Evolutionary conservation across 2,888 invertebrate genomes (phyloP).

Genomic region (Rotaria magnacalcarata): DNA sequence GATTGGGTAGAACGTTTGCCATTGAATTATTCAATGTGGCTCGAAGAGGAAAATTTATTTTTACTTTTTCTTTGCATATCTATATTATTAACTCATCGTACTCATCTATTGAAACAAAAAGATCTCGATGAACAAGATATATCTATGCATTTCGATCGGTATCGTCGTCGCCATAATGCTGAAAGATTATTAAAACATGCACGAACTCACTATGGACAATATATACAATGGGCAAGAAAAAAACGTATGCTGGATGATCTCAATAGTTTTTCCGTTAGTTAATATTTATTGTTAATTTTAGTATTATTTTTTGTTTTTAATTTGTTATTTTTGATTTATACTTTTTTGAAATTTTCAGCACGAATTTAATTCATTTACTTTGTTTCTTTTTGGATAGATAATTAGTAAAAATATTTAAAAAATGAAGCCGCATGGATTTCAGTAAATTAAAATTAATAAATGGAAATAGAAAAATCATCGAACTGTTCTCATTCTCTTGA

Average conservation of each 20-base stretch:
- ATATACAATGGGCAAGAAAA: slow-evolving; percentile 32
- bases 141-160: not conserved
- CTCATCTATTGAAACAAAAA: slow-evolving; percentile 4
- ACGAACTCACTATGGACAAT: not conserved
- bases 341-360: too few relatives aligned
- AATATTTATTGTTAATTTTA: not conserved
- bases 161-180: not conserved
- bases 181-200: not conserved
- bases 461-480: too few relatives aligned
- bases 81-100: slow-evolving; percentile 12
- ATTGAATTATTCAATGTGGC: not conserved
- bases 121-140: slow-evolving; percentile 29
- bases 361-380: not conserved
- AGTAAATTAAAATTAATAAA: too few relatives aligned
- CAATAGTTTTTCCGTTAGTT: not conserved
- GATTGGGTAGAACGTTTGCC: slow-evolving; percentile 1
- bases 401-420: not conserved
- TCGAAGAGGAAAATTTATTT: slow-evolving; percentile 7
- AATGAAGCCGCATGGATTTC: too few relatives aligned
- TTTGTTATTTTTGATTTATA: not conserved
- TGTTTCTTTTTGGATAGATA: not conserved
- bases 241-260: slow-evolving; percentile 26
- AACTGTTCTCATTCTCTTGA: too few relatives aligned
- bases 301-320: not conserved
- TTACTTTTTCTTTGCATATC: slow-evolving; percentile 23